These are phyloP conservation scores for Pelochelys cantorii DNA, from an alignment of 2,797 vertebrate species.

Conservation along the genomic window DNA sequence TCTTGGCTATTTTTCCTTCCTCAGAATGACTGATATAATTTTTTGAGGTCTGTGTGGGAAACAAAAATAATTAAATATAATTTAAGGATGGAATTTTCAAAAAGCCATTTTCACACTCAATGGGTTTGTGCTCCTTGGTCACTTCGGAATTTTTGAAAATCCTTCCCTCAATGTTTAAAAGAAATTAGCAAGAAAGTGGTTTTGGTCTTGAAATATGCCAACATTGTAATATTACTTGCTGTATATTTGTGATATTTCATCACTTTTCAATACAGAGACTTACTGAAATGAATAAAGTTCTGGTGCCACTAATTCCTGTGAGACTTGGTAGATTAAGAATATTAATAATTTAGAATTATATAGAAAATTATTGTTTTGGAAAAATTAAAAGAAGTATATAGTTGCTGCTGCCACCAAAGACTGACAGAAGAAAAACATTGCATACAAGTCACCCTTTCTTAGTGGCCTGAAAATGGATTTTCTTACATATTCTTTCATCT, in stretches of 20 bases:
- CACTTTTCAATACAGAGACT: not conserved
- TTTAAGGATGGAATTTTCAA: not conserved
- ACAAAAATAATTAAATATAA: not conserved
- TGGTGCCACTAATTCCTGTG: not conserved
- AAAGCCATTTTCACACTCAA: not conserved
- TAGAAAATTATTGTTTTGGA: not conserved
- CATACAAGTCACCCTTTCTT: not conserved
- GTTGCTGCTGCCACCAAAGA: not conserved
- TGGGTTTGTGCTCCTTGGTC: not conserved
- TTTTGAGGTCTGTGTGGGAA: not conserved
- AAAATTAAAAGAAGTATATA: not conserved
- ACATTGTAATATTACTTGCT: not conserved
- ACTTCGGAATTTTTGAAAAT: not conserved
- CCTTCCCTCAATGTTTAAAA: not conserved
- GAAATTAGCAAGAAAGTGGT: not conserved
- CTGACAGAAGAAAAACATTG: not conserved
- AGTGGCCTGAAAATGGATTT: not conserved
- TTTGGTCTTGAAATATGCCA: not conserved
- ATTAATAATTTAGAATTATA: not conserved
- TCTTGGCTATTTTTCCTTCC: not conserved
- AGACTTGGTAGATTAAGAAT: not conserved
- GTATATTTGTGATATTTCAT: not conserved
- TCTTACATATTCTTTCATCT: not conserved
- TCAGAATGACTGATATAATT: accelerated
- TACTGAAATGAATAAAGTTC: not conserved